Evolutionary conservation across 1,140 invertebrate species (phyloP), one percentile per base, ranked within the genome.

Genomic region (Oncopodura yosiiana): DNA sequence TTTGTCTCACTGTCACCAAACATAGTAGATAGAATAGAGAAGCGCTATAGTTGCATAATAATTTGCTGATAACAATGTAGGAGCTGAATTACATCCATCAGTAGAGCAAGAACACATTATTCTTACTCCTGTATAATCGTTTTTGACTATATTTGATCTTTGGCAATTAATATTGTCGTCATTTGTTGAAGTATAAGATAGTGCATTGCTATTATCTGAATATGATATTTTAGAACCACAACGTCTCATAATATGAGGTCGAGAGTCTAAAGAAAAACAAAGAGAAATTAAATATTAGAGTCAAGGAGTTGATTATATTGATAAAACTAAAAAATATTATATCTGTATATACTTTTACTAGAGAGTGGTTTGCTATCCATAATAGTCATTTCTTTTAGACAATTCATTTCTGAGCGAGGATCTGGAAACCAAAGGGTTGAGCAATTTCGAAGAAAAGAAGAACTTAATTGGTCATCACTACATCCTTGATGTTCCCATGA

Each of bases 311-410:
- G n/a, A n/a, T n/a, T n/a, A n/a, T n/a, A n/a, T n/a, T n/a, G n/a
- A n/a, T n/a, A n/a, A n/a, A n/a, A n/a, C n/a, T n/a, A n/a, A n/a
- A n/a, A n/a, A n/a, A n/a, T n/a, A n/a, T n/a, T n/a, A n/a, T n/a
- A n/a, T n/a, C n/a, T n/a, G n/a, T n/a, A n/a, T n/a, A n/a, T n/a
- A n/a, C n/a, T n/a, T n/a, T n/a, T n/a, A n/a, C n/a, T n/a, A n/a
- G n/a, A n/a, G n/a, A n/a, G n/a, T n/a, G n/a, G n/a, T n/a, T n/a
- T n/a, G n/a, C n/a, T n/a, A n/a, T n/a, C n/a, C n/a, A n/a, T n/a
- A n/a, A n/a, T 46, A 19, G 44, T 46, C 4, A 46, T 46, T 32
- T 46, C 27, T 21, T 46, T 46, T 9, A 46, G 16, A 29, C 44
- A 46, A 32, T 46, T 19, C 2, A 46, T 5, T 21, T 18, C 27